These are phyloP conservation scores for Acestrorhynchus altus DNA, from an alignment of 2,797 vertebrate genomes.

Conservation along the genomic window DNA sequence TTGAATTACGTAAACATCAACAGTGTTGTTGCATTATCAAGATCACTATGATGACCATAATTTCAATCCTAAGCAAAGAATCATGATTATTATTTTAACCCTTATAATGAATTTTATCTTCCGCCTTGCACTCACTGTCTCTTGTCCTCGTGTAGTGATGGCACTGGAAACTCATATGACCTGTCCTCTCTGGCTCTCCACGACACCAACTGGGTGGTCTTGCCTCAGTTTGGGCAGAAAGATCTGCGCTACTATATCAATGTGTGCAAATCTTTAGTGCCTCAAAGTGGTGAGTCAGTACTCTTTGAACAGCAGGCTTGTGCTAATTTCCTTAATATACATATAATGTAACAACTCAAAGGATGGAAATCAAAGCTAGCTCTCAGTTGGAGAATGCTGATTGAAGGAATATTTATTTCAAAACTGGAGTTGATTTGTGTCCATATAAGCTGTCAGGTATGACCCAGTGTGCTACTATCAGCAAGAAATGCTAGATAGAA, in stretches of 20 bases:
- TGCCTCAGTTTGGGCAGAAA: slow-evolving; percentile 62
- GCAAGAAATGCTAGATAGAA: too few relatives aligned
- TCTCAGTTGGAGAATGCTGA: neutral
- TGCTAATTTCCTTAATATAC: neutral
- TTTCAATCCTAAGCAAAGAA: too few relatives aligned
- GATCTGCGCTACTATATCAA: slow-evolving; percentile 86
- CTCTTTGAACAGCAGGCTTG: neutral
- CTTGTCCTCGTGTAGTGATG: slow-evolving; percentile 76
- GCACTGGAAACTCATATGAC: slow-evolving; percentile 85
- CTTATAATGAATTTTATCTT: neutral
- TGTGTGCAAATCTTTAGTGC: slow-evolving; percentile 90
- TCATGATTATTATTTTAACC: neutral
- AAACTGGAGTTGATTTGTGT: too few relatives aligned
- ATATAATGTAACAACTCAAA: too few relatives aligned
- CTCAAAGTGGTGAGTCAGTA: slow-evolving; percentile 75
- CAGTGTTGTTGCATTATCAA: too few relatives aligned
- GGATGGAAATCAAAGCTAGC: neutral
- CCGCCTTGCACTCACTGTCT: neutral
- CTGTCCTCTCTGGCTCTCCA: slow-evolving; percentile 87
- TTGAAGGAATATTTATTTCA: too few relatives aligned
- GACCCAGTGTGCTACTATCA: too few relatives aligned
- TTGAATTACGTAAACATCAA: too few relatives aligned
- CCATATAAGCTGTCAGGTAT: too few relatives aligned
- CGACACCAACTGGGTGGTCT: slow-evolving; percentile 87
- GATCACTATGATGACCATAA: too few relatives aligned